phyloP scores from a whole-genome alignment of 2,797 vertebrate species.

The Aulostomus chinensis region DNA sequence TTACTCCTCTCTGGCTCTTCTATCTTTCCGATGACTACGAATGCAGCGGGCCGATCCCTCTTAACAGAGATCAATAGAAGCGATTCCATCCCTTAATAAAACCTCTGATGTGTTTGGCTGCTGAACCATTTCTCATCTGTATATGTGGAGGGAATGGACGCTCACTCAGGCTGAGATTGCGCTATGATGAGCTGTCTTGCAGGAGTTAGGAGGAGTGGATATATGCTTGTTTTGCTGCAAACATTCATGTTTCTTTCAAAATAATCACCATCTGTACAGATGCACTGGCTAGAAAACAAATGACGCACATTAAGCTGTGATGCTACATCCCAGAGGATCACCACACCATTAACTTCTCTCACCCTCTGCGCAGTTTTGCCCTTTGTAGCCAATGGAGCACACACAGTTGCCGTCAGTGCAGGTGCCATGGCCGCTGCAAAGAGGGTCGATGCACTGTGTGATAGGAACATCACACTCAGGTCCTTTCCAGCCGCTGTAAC shows the following conservation, averaged over 20 bases:
- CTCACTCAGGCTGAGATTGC: slow-evolving; percentile 46
- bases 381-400: slow-evolving; percentile 94
- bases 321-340: slow-evolving; percentile 1
- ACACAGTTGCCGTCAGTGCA: slow-evolving; percentile 94
- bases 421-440: slow-evolving; percentile 92
- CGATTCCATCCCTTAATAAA: slow-evolving; percentile 79
- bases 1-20: slow-evolving; percentile 22
- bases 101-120: slow-evolving; percentile 63
- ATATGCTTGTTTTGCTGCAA: slow-evolving; percentile 22
- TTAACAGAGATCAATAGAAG: slow-evolving; percentile 82
- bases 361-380: slow-evolving; percentile 95
- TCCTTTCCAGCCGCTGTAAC: slow-evolving; percentile 99
- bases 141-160: slow-evolving; percentile 30
- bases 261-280: slow-evolving; percentile 1
- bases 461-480: slow-evolving; percentile 92
- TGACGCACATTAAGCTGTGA: slow-evolving; percentile 11
- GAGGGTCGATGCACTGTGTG: slow-evolving; percentile 95
- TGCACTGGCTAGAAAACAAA: neutral
- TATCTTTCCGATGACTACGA: slow-evolving; percentile 37
- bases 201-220: slow-evolving; percentile 9
- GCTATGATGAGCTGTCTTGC: slow-evolving; percentile 41
- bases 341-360: slow-evolving; percentile 57
- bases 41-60: slow-evolving; percentile 59
- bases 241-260: slow-evolving; percentile 12
- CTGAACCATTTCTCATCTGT: slow-evolving; percentile 55